Base-by-base conservation (phyloP, 2,797 vertebrate genomes). In the Spinibarbus caldwelli region DNA sequence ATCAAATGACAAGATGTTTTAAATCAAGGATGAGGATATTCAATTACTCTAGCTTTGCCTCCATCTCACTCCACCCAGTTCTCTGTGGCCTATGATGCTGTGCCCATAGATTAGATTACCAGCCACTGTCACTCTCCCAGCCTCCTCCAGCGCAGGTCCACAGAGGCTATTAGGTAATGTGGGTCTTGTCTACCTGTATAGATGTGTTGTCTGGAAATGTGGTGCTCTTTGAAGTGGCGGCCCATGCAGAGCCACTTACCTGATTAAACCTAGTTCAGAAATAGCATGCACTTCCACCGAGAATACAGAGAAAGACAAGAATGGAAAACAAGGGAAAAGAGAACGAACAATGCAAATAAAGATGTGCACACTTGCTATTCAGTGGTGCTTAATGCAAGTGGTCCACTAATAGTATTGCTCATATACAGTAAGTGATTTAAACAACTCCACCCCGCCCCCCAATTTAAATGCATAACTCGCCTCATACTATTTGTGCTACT, bases 41-140 rank as follows among this genome's bases (percentile, higher is more conserved):
- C 87, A 92, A 94, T 95, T 94, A 94, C 26, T 38, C 52, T 47
- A 31, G 64, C 31, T 76, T 45, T 84, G 19, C 31, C 62, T 49
- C 81, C 47, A 52, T 72, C 26, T 17, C 23, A 66, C 26, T 15
- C 23, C 70, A 36, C 31, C 77, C 19, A 41, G 80, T 81, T 83
- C 62, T 80, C 76, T 80, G 81, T 81, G 87, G 62, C 81, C 77
- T 83, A 21, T 77, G 85, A 89, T 93, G 90, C 91, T 90, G 91
- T 91, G 91, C 89, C 86, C 38, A 34, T 84, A 91, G 89, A 95
- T 95, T 94, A 92, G 93, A 95, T 95, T 94, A 94, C 75, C 71
- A 62, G 45, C 82, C 86, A 67, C 68, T 84, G 86, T 84, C 82
- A 54, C 70, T 79, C 81, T 77, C 67, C 54, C 43, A 67, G 77